These are phyloP conservation scores for Trachemys scripta DNA, from an alignment of 2,113 vertebrate genomes.

Conservation along the genomic window DNA sequence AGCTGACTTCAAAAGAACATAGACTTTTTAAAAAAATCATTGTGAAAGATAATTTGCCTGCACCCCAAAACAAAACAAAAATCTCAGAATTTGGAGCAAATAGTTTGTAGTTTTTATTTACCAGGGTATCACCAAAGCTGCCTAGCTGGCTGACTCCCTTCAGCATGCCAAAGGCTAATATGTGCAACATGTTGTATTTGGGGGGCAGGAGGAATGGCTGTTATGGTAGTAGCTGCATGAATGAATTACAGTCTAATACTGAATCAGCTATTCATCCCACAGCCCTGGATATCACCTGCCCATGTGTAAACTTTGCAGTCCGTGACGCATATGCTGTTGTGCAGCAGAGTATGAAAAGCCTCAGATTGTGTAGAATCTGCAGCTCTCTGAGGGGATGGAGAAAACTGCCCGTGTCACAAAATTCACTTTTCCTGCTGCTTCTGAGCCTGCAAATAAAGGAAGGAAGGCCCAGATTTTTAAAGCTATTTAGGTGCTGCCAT, in stretches of 20 bases:
- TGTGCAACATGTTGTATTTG: background rate
- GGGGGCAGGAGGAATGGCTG: background rate
- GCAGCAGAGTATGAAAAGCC: background rate
- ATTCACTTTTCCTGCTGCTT: background rate
- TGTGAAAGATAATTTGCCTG: background rate
- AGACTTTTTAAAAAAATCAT: background rate
- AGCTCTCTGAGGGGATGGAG: background rate
- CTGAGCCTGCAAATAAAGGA: background rate
- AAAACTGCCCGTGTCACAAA: background rate
- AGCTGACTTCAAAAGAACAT: background rate
- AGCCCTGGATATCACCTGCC: slow-evolving; percentile 10
- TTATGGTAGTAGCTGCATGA: background rate
- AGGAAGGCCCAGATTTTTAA: too few species aligned
- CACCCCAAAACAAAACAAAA: background rate
- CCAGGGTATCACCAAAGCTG: background rate
- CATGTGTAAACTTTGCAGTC: background rate
- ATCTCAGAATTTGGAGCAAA: background rate
- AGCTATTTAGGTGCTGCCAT: too few species aligned
- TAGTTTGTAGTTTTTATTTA: background rate
- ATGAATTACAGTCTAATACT: slow-evolving; percentile 17
- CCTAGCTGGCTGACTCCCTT: background rate
- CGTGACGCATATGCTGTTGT: background rate
- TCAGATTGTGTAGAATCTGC: background rate
- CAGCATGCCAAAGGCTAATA: background rate
- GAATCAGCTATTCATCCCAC: background rate